Evolutionary conservation across 2,113 vertebrate species (phyloP).

Genomic region (Grammomys dolichurus): DNA sequence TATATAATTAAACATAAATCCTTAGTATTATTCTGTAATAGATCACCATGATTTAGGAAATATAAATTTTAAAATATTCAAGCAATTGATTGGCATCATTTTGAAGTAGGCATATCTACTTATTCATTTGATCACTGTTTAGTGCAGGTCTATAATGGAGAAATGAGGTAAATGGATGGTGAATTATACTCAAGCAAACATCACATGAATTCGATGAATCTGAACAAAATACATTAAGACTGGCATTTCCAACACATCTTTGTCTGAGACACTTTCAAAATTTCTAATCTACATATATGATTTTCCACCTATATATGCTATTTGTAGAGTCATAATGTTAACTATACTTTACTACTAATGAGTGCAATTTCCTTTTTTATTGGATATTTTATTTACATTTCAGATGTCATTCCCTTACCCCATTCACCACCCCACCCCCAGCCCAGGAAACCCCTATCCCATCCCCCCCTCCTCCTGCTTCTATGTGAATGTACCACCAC

Average conservation of each 20-base stretch:
- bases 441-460: too few relatives aligned
- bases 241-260: constrained; percentile 24
- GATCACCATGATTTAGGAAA: not conserved
- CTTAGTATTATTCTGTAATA: constrained; percentile 11
- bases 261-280: constrained; percentile 44
- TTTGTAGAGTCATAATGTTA: not conserved
- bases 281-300: not conserved
- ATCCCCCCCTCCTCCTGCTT: too few relatives aligned
- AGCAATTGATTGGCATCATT: constrained; percentile 9
- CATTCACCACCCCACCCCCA: too few relatives aligned
- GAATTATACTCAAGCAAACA: constrained; percentile 10
- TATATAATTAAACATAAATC: not conserved
- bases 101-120: not conserved
- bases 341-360: constrained; percentile 7
- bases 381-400: too few relatives aligned
- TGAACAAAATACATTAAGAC: constrained; percentile 19
- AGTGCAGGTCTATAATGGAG: not conserved
- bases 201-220: constrained; percentile 5
- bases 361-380: not conserved
- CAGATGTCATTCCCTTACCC: too few relatives aligned
- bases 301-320: not conserved
- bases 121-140: constrained; percentile 7
- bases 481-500: too few relatives aligned
- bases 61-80: constrained; percentile 45
- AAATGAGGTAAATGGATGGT: not conserved